Base-by-base conservation (phyloP, 2,888 invertebrate genomes). In the Brachynemurus nebulosus region DNA sequence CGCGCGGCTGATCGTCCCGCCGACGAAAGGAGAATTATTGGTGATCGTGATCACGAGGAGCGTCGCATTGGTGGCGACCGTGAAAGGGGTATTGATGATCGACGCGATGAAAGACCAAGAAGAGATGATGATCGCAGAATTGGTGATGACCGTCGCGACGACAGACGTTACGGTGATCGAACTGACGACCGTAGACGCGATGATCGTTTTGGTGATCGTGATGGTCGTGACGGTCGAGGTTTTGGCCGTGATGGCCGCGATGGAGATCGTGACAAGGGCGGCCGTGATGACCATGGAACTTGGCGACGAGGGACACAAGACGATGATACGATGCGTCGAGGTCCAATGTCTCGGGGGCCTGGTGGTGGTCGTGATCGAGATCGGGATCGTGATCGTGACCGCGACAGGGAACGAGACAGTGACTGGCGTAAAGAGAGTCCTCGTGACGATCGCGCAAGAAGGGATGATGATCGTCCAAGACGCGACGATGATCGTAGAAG, bases 151-250 rank as follows among this genome's bases (percentile, higher is more conserved):
- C 44, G 49, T 44, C 43, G 46, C 11, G 40, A 14, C 9, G n/a
- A n/a, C 8, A 11, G 40, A 37, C 44, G 47, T 23, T 40, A 44
- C 30, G 51, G 48, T 21, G 52, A 51, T 44, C 46, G 50, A 27
- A 37, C 45, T 42, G 47, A 51, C 25, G 50, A 44, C 45, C 48
- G 50, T 16, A 47, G 52, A 37, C 53, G 47, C 17, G 48, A 52
- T 17, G 47, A 51, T 21, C 45, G 47, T 41, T 45, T 43, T 17
- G 49, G 45, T 12, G 44, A 47, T 23, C 44, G 47, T 17, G 47
- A 50, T 21, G 47, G 44, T 21, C 48, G 49, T 11, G 45, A 48
- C 14, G 45, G 43, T 18, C 46, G 48, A 7, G 42, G 49, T 20
- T 39, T 40, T 21, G 33, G 48, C 9, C 33, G 50, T 27, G 53